Percentiles rank a stretch among this genome's conserved stretches.
Evolutionary conservation across 2,797 vertebrate species (phyloP).

Genomic region (Aotus griseimembra): DNA sequence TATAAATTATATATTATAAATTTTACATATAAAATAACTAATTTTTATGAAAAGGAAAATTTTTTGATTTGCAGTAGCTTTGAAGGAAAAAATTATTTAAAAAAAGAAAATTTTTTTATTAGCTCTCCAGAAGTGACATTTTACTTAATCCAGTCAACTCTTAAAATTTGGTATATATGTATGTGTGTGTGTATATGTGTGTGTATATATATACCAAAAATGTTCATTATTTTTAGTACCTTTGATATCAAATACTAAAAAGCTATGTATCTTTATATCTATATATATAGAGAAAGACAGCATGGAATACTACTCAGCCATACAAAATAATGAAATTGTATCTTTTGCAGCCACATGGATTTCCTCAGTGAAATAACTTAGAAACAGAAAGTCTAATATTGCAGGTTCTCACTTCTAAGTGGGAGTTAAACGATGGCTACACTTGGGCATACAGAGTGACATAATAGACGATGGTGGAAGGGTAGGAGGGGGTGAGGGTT

Average conservation of each 20-base stretch:
- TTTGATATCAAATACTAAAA: background rate
- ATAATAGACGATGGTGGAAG: background rate
- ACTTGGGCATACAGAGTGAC: background rate
- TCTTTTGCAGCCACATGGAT: background rate
- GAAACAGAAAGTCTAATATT: background rate
- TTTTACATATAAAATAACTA: background rate
- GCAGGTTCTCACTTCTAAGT: background rate
- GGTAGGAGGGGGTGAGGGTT: background rate
- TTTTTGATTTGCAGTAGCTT: no score
- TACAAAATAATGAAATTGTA: background rate
- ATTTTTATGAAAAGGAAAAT: background rate
- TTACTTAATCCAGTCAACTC: background rate
- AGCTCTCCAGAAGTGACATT: background rate
- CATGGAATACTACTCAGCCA: background rate
- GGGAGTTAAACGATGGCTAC: background rate
- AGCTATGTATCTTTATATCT: background rate
- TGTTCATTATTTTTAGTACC: background rate
- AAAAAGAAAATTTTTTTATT: background rate
- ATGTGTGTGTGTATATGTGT: no score
- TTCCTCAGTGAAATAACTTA: background rate
- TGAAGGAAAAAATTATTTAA: no score
- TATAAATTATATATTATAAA: background rate
- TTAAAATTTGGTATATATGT: background rate
- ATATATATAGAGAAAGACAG: background rate
- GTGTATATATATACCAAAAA: background rate